Evolutionary conservation across 2,888 invertebrate species (phyloP), one percentile per base, ranked within the genome.

Genomic region (Octodonta nipae): DNA sequence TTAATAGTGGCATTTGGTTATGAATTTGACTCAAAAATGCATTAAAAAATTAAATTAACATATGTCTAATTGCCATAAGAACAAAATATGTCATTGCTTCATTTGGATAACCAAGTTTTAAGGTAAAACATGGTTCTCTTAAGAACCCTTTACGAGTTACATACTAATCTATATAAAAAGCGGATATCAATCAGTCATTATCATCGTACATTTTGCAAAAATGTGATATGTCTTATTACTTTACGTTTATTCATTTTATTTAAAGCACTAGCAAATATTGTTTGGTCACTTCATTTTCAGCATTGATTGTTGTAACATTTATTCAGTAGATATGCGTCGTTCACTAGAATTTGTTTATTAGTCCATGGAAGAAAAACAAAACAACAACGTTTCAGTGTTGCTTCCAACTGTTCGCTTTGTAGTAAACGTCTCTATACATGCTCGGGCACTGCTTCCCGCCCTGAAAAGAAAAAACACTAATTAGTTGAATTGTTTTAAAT

Each of bases 351-450:
- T 30, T 34, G 17, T 30, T 26, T 30, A 34, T 13, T 11, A 15
- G 30, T 30, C 20, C 26, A 10, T 40, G 28, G 25, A 34, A 38
- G 28, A 3, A 22, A 36, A 38, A 40, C 38, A 34, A 7, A 32
- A 16, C 7, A 11, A 14, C 28, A 10, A 28, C 14, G 12, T n/a
- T 13, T 24, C 14, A 22, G 66, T 81, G 81, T 61, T 82, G 82
- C 67, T 81, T 83, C 85, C 85, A 85, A 70, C 76, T 85, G 69
- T 84, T 85, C 56, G 85, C 85, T 78, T 84, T 85, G 63, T 89
- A 89, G 67, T 87, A 82, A 65, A 87, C 84, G 58, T 87, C 85
- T 63, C 80, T 80, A 67, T 86, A 80, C 88, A 88, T 88, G 54
- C 83, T 87, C 35, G 87, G 86, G 63, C 87, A 87, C 58, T 83